Evolutionary conservation across 1,140 invertebrate genomes (phyloP).

Genomic region (Drosophila ambigua): DNA sequence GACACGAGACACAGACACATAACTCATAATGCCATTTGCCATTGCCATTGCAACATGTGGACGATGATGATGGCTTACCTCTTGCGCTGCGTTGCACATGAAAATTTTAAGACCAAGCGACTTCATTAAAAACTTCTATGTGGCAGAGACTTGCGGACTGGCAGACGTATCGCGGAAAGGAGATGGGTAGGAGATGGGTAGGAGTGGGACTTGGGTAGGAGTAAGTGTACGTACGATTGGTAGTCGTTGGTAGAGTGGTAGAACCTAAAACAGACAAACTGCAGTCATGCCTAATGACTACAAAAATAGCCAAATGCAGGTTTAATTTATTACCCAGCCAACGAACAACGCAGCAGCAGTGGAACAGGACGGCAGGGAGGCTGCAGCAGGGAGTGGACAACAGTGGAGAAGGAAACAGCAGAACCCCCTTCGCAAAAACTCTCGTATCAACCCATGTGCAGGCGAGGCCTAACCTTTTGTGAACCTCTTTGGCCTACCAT

Average conservation of each 20-base stretch:
- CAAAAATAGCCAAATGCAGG: conserved; percentile 74
- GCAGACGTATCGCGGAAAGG: not conserved
- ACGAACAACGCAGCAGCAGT: conserved; percentile 14
- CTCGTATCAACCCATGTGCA: too few relatives aligned
- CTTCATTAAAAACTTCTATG: conserved; percentile 65
- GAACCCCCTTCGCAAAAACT: too few relatives aligned
- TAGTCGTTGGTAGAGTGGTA: not conserved
- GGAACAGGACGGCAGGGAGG: too few relatives aligned
- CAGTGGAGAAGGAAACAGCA: too few relatives aligned
- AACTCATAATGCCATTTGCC: conserved; percentile 74
- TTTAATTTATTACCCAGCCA: conserved; percentile 66
- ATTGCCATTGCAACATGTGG: conserved; percentile 59
- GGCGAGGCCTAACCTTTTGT: too few relatives aligned
- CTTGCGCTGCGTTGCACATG: conserved; percentile 16
- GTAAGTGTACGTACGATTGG: not conserved
- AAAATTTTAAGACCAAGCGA: conserved; percentile 46
- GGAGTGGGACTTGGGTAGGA: too few relatives aligned
- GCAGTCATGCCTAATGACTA: conserved; percentile 71
- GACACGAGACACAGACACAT: conserved; percentile 52
- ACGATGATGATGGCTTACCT: conserved; percentile 27
- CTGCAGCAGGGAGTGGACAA: too few relatives aligned
- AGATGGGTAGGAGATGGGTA: too few relatives aligned
- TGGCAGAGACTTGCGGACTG: conserved; percentile 28
- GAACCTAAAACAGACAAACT: conserved; percentile 53
- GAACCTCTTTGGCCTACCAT: too few relatives aligned